Base-by-base conservation (phyloP, 2,797 vertebrate species). In the Cyclopterus lumpus region DNA sequence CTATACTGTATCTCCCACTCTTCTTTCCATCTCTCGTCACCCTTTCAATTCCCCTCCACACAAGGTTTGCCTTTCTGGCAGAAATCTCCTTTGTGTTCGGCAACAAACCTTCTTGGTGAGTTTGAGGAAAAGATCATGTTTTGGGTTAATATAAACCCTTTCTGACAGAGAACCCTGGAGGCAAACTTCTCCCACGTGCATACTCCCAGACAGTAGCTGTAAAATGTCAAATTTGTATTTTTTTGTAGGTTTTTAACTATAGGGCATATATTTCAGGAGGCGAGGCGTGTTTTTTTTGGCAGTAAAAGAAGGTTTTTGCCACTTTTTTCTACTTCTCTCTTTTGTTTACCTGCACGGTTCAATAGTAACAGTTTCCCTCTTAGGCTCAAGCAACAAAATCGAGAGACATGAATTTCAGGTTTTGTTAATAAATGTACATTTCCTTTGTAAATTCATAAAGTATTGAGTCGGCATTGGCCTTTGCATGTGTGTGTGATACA, bases 151-250 rank as follows among this genome's bases (percentile, higher is more conserved):
- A 26, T 40, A 44, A 62, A 40, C 8, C 4, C 59, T 40, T 61
- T 60, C n/a, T 60, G 59, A 2, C 5, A 42, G 14, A 42, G 42
- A 61, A 38, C 34, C n/a, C n/a, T 40, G 34, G 3, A 61, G 22
- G 8, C 4, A 28, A 40, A 40, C n/a, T 40, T 61, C 36, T 5
- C n/a, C 59, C 14, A 40, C 3, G 26, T 54, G 51, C 24, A 28
- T 16, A 22, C 16, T 38, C 14, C 36, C 22, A 79, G 81, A 75
- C 63, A 2, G 8, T 36, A 9, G 60, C 73, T 84, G 58, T 71
- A 67, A 86, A 88, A 87, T 85, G 86, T 82, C 44, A 85, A 32
- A 71, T 62, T 48, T 73, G 30, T 80, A 83, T 84, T 53, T 64
- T 42, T 70, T 46, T 38, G 4, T 0, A 20, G 8, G 14, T 30